phyloP scores from a whole-genome alignment of 2,888 invertebrate genomes.

The Nephrotoma guestfalica region DNA sequence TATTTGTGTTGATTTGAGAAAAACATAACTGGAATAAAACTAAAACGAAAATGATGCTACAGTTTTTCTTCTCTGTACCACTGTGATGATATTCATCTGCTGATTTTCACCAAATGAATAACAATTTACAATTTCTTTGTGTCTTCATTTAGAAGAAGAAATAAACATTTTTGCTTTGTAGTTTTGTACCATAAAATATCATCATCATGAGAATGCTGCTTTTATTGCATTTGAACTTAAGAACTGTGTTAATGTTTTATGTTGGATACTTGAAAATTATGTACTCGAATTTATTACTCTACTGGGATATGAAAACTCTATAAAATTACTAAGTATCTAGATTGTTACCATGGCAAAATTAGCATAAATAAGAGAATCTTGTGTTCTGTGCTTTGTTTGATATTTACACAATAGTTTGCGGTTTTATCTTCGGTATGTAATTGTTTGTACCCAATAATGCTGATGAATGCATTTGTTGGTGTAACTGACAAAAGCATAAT shows the following conservation, averaged over 20 bases:
- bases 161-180: background rate
- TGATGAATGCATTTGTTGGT: too few species aligned
- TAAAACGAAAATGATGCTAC: background rate
- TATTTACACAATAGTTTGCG: too few species aligned
- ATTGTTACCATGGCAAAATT: too few species aligned
- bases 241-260: background rate
- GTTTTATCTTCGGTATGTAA: too few species aligned
- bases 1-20: background rate
- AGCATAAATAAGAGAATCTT: too few species aligned
- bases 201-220: background rate
- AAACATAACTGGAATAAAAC: background rate
- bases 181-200: background rate
- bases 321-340: too few species aligned
- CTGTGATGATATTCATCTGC: background rate
- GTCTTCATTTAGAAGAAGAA: background rate
- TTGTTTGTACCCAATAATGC: too few species aligned
- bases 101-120: background rate
- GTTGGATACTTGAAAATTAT: background rate
- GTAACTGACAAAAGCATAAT: too few species aligned
- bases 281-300: background rate
- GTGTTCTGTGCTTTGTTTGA: too few species aligned
- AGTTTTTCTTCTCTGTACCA: background rate
- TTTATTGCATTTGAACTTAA: background rate
- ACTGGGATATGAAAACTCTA: background rate
- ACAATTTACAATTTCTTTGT: background rate